Conservation (phyloP, 2,888 invertebrate species). For the Hipparchia sbordonii region DNA sequence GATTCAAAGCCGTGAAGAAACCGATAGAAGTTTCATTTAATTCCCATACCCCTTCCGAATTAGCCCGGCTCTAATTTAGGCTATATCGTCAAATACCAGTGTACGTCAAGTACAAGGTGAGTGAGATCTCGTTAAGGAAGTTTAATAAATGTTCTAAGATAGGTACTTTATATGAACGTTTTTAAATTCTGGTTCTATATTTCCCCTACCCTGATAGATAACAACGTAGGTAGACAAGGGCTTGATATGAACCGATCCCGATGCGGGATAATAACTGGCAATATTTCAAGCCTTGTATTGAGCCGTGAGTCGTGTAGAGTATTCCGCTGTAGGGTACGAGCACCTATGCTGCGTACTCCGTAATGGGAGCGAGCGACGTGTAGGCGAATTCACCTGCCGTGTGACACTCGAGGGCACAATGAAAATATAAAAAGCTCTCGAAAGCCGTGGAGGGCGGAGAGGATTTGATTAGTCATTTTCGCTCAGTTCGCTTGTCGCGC, state of each 20-base stretch:
- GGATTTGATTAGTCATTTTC: conserved; percentile 83
- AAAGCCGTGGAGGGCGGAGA: conserved; percentile 69
- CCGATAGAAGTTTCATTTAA: too few species aligned
- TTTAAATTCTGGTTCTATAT: not conserved
- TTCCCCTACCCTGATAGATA: not conserved
- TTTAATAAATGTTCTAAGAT: too few species aligned
- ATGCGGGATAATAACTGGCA: conserved; percentile 23
- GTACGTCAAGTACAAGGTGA: too few species aligned
- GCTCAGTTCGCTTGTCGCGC: conserved; percentile 65
- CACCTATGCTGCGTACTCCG: conserved; percentile 30
- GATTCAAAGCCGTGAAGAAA: too few species aligned
- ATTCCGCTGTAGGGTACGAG: conserved; percentile 8
- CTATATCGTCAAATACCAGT: too few species aligned
- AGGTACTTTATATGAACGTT: not conserved
- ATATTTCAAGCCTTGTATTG: conserved; percentile 15
- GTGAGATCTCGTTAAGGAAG: too few species aligned
- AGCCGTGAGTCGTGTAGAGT: conserved; percentile 10
- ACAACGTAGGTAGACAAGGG: not conserved
- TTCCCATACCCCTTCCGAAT: too few species aligned
- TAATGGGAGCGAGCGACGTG: conserved; percentile 41
- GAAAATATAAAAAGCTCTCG: conserved; percentile 77
- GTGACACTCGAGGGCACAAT: conserved; percentile 78
- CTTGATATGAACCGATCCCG: conserved; percentile 16
- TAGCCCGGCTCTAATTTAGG: too few species aligned
- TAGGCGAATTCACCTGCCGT: conserved; percentile 56